phyloP scores from a whole-genome alignment of 2,797 vertebrate species.

The Vultur gryphus region DNA sequence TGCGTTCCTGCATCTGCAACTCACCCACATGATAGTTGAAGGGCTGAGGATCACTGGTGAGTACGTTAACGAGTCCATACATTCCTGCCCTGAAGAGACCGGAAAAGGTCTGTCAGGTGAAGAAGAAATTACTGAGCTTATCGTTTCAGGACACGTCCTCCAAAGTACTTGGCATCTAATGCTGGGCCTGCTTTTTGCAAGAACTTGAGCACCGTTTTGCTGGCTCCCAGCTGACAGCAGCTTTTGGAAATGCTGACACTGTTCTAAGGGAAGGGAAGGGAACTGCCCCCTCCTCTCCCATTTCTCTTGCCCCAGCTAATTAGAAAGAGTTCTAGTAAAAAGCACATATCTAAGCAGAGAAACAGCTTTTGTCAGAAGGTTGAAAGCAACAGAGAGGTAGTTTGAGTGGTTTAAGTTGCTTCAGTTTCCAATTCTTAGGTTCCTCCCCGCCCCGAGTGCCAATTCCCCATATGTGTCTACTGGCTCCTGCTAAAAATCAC shows the following conservation, averaged over 20 bases:
- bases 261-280: not conserved
- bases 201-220: not conserved
- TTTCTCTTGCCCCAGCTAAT: not conserved
- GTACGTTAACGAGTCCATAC: not conserved
- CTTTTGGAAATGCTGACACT: not conserved
- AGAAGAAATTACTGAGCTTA: not conserved
- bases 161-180: not conserved
- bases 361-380: not conserved
- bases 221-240: not conserved
- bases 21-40: not conserved
- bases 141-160: not conserved
- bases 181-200: not conserved
- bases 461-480: not conserved
- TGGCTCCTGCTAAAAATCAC: not conserved
- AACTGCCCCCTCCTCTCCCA: not conserved
- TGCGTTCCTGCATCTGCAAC: not conserved
- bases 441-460: fast-evolving
- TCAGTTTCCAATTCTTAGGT: not conserved
- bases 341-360: not conserved
- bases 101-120: not conserved
- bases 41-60: not conserved
- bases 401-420: not conserved
- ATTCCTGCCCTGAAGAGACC: not conserved
- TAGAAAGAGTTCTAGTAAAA: not conserved
- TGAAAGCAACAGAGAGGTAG: not conserved